Percentiles rank a stretch among this genome's conserved stretches.
Conservation (phyloP, 1,140 invertebrate species). For the Drosophila bifasciata region DNA sequence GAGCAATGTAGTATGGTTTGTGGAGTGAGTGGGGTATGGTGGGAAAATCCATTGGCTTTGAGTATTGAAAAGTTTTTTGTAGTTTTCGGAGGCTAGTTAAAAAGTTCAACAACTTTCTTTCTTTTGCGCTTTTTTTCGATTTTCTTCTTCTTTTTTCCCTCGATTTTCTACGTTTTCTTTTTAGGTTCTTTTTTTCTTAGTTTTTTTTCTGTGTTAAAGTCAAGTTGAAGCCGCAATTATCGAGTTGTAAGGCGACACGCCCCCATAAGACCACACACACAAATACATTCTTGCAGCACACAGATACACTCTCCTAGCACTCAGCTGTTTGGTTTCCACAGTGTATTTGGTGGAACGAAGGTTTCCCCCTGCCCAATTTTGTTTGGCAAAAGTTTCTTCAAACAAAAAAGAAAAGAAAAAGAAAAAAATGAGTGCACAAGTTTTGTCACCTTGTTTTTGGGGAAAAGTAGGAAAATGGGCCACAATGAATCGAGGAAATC, state of each 20-base stretch:
- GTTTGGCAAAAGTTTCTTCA: conserved; percentile 31
- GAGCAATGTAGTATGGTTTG: not conserved
- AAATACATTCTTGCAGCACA: too few species aligned
- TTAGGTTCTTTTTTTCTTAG: not conserved
- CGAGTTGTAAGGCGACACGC: conserved; percentile 69
- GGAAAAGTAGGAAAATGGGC: conserved; percentile 24
- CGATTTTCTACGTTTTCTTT: conserved; percentile 20
- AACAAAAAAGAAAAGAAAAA: conserved; percentile 22
- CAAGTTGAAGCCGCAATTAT: conserved; percentile 80
- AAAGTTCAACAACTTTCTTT: conserved; percentile 77
- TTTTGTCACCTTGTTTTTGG: conserved; percentile 54
- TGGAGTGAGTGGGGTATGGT: too few species aligned
- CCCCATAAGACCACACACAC: conserved; percentile 31
- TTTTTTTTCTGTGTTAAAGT: conserved; percentile 51
- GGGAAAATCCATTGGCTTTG: conserved; percentile 55
- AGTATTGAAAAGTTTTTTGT: conserved; percentile 73
- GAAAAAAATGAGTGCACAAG: conserved; percentile 11
- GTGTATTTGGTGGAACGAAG: conserved; percentile 2
- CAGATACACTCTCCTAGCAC: not conserved
- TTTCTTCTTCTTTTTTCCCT: conserved; percentile 4
- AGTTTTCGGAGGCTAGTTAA: conserved; percentile 69
- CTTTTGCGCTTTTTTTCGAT: conserved; percentile 45
- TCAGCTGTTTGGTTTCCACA: conserved; percentile 59
- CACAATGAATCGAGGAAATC: too few species aligned
- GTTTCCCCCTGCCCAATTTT: conserved; percentile 13